Base-by-base conservation (phyloP, 2,113 vertebrate species). In the Eulemur macaco region DNA sequence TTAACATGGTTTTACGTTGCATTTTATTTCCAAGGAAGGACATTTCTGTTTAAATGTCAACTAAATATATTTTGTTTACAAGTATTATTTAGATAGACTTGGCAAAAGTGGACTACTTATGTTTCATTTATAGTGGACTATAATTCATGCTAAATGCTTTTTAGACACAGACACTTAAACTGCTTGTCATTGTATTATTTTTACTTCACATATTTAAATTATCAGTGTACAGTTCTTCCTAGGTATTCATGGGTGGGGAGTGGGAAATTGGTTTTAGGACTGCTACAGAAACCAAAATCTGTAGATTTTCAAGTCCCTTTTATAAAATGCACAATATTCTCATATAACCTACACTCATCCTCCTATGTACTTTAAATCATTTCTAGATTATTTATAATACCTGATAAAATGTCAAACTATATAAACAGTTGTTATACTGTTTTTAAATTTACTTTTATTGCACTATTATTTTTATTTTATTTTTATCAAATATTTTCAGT, bases 31-130 rank as follows among this genome's bases (percentile, higher is more conserved):
- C 20, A 85, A 93, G 80, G 27, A 95, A 91, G 34, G 14, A 39
- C 76, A 78, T 94, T 95, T 96, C 63, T 54, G 21, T 68, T 95
- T 94, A 97, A 97, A 96, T 96, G 45, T 91, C 84, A 92, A 81
- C 77, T 89, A 73, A 82, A 86, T 85, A 82, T 47, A 96, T 92
- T 90, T 54, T 96, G 68, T 89, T 96, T 94, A 92, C 47, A 92
- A 94, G 34, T 74, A 47, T 80, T 88, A 95, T 85, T 97, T 94
- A 94, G 37, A 89, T 37, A 85, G 42, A 63, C 42, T 92, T 74
- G 27, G 60, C 80, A 76, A 88, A 91, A 89, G 58, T 86, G 31
- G 14, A 60, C 50, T 86, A 58, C 21, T 91, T 94, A 82, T 81
- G 58, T 56, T 86, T 93, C 82, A 69, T 89, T 69, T 93, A 31